Evolutionary conservation across 2,888 invertebrate genomes (phyloP).

Genomic region (Lithophane ornitopus): DNA sequence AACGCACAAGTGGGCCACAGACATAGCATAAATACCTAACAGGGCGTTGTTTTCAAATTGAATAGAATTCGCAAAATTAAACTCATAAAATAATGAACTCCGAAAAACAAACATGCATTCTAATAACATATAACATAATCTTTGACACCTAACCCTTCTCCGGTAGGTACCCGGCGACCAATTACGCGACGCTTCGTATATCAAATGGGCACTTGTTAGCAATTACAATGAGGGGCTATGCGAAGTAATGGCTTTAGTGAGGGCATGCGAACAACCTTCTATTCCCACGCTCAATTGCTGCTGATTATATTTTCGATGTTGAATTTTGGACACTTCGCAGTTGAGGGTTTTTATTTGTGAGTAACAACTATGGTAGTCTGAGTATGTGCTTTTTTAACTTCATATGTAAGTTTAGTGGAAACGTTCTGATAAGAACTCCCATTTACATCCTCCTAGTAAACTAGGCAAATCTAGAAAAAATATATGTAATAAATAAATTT

Average conservation of each 20-base stretch:
- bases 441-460: not conserved
- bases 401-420: not conserved
- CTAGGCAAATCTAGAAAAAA: not conserved
- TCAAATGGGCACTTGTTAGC: slow-evolving; percentile 73
- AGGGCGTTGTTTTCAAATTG: not conserved
- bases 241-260: slow-evolving; percentile 50
- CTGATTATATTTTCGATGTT: slow-evolving; percentile 43
- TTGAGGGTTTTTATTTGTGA: slow-evolving; percentile 28
- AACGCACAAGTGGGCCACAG: no score
- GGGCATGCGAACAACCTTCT: slow-evolving; percentile 68
- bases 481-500: no score
- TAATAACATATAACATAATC: slow-evolving; percentile 29
- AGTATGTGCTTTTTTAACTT: not conserved
- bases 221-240: slow-evolving; percentile 77
- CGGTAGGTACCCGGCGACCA: slow-evolving; percentile 41
- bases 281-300: slow-evolving; percentile 82
- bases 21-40: not conserved
- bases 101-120: slow-evolving; percentile 3
- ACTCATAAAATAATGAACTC: not conserved
- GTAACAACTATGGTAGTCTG: not conserved
- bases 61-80: not conserved
- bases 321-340: slow-evolving; percentile 23
- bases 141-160: slow-evolving; percentile 50
- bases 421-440: no score
- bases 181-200: slow-evolving; percentile 60